A percentile compares a stretch with the other conserved stretches of the same genome.
Conservation (phyloP, 1,140 invertebrate species). For the Diachasma alloeum region DNA sequence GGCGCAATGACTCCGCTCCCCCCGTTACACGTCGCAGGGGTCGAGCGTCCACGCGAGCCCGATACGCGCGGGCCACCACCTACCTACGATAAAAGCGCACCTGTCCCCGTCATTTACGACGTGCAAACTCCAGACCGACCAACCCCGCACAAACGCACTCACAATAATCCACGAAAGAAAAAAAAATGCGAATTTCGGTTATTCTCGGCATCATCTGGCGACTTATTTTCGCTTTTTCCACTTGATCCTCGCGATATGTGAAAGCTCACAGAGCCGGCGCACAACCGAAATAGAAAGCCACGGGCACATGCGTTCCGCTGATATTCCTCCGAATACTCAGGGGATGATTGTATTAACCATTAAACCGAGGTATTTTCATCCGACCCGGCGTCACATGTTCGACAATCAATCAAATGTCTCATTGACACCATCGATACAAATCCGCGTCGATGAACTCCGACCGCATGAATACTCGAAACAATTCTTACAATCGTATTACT, state of each 20-base stretch:
- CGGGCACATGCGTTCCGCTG: background rate
- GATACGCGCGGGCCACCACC: background rate
- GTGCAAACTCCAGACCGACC: background rate
- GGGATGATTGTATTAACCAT: background rate
- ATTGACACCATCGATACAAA: background rate
- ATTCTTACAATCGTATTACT: background rate
- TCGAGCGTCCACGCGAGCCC: slow-evolving; percentile 4
- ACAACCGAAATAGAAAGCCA: background rate
- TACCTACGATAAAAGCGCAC: background rate
- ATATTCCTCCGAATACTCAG: background rate
- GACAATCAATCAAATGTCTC: background rate
- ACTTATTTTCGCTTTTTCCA: too few species aligned
- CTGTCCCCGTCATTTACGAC: background rate
- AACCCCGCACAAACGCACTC: background rate
- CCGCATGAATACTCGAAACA: background rate
- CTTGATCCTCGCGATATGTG: background rate
- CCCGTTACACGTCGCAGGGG: background rate
- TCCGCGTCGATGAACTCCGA: background rate
- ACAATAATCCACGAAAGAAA: background rate
- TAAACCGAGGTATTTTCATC: background rate
- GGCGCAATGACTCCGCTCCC: background rate
- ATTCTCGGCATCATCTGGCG: too few species aligned
- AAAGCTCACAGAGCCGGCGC: background rate
- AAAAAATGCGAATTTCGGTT: background rate
- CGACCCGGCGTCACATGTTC: background rate